Conservation (phyloP, 2,797 vertebrate species). For the Orestias chungarensis region DNA sequence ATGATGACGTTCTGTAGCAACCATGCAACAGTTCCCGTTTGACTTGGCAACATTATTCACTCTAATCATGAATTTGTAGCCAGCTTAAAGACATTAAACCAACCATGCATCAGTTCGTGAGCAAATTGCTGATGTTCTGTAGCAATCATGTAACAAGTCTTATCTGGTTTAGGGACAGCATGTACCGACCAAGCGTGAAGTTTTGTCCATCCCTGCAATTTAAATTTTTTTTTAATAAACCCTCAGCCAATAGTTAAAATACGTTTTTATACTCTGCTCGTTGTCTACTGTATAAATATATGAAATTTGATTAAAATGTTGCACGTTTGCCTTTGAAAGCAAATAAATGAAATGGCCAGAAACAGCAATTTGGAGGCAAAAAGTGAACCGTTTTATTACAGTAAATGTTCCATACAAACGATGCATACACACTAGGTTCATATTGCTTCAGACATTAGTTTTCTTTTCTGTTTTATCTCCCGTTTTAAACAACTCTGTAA, state of each 20-base stretch:
- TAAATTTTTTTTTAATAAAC: too few species aligned
- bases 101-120: neutral
- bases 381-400: constrained; percentile 85
- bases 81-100: neutral
- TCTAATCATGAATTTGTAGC: too few species aligned
- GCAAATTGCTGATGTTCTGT: neutral
- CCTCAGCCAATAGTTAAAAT: too few species aligned
- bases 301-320: neutral
- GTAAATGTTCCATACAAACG: constrained; percentile 96
- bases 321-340: neutral
- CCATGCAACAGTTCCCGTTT: neutral
- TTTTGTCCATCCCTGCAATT: neutral
- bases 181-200: neutral
- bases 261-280: too few species aligned
- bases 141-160: neutral
- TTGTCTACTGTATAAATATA: too few species aligned
- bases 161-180: neutral
- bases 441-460: constrained; percentile 92
- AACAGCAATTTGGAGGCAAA: constrained; percentile 68
- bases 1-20: neutral
- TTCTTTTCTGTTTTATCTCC: constrained; percentile 81
- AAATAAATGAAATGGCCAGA: constrained; percentile 14
- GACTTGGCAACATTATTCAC: too few species aligned
- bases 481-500: constrained; percentile 99
- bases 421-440: constrained; percentile 97